Conservation (phyloP, 1,140 invertebrate genomes). For the Pseudomyrmex concolor region DNA sequence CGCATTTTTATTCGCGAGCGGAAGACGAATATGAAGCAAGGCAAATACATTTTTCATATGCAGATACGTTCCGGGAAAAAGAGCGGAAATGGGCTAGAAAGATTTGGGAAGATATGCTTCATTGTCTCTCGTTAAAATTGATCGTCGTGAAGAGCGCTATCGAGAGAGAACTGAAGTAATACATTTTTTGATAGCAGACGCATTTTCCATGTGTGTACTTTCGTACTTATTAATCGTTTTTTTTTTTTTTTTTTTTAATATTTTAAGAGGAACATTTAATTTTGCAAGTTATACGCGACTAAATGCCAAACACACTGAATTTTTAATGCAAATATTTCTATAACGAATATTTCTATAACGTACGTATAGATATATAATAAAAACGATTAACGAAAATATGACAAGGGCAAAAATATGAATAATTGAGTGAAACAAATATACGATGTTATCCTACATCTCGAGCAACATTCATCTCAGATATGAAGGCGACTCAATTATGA, state of each 20-base stretch:
- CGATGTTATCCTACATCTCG: not conserved
- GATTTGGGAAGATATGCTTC: constrained; percentile 50
- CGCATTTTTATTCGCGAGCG: constrained; percentile 55
- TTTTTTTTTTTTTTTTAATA: not conserved
- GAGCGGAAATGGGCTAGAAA: constrained; percentile 53
- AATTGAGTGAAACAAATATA: not conserved
- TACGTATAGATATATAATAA: no score
- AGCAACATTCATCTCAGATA: not conserved
- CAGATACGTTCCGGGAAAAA: constrained; percentile 42
- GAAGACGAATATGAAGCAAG: constrained; percentile 54
- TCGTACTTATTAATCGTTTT: not conserved
- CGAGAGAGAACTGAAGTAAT: constrained; percentile 17
- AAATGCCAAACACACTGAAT: not conserved
- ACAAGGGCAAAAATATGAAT: no score
- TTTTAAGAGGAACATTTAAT: not conserved
- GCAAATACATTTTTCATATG: constrained; percentile 57
- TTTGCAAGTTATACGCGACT: no score
- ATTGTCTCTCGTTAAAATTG: constrained; percentile 47
- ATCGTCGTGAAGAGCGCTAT: constrained; percentile 11
- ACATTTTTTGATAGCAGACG: not conserved
- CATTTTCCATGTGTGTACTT: not conserved
- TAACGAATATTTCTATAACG: no score
- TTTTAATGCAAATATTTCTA: not conserved
- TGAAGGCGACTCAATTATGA: constrained; percentile 8
- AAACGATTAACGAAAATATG: no score